Base-by-base conservation (phyloP, 2,113 vertebrate species). In the Octodon degus region DNA sequence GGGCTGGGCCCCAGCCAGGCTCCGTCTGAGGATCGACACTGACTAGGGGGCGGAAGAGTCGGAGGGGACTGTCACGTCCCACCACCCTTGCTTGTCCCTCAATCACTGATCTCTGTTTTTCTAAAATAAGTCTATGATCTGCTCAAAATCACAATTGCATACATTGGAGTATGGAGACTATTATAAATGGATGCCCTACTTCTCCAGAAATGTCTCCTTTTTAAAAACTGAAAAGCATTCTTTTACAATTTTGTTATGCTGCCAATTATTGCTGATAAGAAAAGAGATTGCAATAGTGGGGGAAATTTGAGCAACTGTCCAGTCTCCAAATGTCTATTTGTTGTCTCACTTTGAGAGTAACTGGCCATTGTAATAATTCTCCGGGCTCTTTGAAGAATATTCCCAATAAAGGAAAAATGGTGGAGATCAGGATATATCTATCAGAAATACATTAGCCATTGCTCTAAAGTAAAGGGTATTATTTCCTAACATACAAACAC, bases 211-310 rank as follows among this genome's bases (percentile, higher is more conserved):
- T 87, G 9, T 25, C n/a, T 65, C 85, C 13, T n/a, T 6, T 91
- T 96, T 67, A 37, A 95, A 97, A 53, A 84, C 53, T 20, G 1
- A 50, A 50, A 86, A 94, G 19, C 20, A 84, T 37, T 88, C 81
- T 83, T 53, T 81, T 47, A 91, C 34, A 43, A 34, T 74, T 68
- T 81, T 76, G 74, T 34, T 83, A 53, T 3, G 24, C 20, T 63
- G 17, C 88, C 19, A 86, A 85, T 58, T 95, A 7, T 92, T 91
- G 32, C 43, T 92, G 94, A 17, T 70, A 90, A 93, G 63, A 88
- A 74, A 93, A 76, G 10, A 82, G 8, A 91, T 63, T 40, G 5
- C 37, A 68, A 85, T 81, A 92, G 67, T 60, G 80, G 63, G 25
- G 30, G 30, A 82, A 12, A 85, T 92, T 43, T 94, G 53, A 55